Conservation (phyloP, 2,888 invertebrate species). For the Agapostemon virescens region DNA sequence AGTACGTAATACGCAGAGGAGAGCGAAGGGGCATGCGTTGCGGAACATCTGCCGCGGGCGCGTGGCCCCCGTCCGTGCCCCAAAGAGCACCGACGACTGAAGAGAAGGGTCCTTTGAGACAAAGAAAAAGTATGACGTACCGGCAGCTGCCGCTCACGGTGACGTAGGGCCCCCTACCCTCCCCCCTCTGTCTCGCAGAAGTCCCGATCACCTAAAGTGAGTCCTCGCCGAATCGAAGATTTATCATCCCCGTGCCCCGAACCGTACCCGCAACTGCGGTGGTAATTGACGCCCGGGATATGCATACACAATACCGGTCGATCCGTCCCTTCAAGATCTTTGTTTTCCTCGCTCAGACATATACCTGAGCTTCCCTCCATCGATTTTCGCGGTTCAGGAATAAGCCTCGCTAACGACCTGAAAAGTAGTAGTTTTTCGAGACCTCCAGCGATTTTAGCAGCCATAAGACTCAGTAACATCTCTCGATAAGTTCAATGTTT, state of each 20-base stretch:
- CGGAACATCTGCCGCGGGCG: conserved; percentile 77
- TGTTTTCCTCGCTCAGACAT: not conserved
- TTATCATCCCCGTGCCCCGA: conserved; percentile 65
- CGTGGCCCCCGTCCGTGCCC: conserved; percentile 74
- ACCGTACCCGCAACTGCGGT: conserved; percentile 38
- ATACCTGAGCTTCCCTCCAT: not conserved
- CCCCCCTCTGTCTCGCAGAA: conserved; percentile 57
- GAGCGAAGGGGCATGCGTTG: conserved; percentile 76
- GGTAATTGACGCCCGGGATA: conserved; percentile 48
- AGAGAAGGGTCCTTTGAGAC: conserved; percentile 79
- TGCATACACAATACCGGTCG: not conserved
- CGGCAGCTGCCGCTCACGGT: conserved; percentile 77
- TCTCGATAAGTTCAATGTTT: too few species aligned
- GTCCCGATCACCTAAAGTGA: conserved; percentile 65
- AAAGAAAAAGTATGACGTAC: conserved; percentile 80
- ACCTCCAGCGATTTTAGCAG: too few species aligned
- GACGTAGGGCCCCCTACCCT: conserved; percentile 72
- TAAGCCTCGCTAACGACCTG: too few species aligned
- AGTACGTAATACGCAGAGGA: conserved; percentile 65
- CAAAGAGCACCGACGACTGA: conserved; percentile 74
- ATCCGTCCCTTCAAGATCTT: not conserved
- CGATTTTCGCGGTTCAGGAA: too few species aligned
- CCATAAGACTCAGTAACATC: too few species aligned
- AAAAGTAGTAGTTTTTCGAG: too few species aligned
- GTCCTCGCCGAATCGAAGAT: conserved; percentile 66